Conservation (phyloP, 2,888 invertebrate species). For the Cabera pusaria region DNA sequence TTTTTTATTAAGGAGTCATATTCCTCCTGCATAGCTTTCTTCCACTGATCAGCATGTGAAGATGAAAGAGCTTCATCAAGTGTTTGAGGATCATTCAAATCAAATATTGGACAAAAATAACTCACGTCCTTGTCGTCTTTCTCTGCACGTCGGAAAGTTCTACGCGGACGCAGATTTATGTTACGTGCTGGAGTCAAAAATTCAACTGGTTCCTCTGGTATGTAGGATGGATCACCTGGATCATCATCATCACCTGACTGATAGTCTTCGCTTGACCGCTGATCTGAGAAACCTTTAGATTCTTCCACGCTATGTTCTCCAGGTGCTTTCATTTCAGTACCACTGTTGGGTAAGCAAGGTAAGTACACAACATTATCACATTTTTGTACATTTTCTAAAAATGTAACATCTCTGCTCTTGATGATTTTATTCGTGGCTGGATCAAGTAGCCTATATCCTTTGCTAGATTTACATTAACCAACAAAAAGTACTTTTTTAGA, state of each 20-base stretch:
- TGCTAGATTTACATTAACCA: slow-evolving; percentile 5
- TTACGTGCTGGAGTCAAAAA: too few species aligned
- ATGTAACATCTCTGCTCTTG: slow-evolving; percentile 23
- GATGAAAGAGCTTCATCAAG: slow-evolving; percentile 23
- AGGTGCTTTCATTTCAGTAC: too few species aligned
- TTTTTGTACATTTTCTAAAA: slow-evolving; percentile 15
- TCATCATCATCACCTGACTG: too few species aligned
- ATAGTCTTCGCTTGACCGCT: too few species aligned
- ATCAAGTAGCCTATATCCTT: slow-evolving; percentile 5
- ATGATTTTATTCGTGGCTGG: slow-evolving; percentile 12
- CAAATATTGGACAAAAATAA: slow-evolving; percentile 19
- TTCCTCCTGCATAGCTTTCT: slow-evolving; percentile 7
- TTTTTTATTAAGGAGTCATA: slow-evolving; percentile 21
- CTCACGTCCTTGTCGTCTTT: slow-evolving; percentile 9
- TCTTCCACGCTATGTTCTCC: too few species aligned
- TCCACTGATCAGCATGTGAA: slow-evolving; percentile 21
- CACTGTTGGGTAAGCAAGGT: too few species aligned
- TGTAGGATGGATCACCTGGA: too few species aligned
- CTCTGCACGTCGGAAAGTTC: too few species aligned
- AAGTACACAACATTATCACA: not conserved
- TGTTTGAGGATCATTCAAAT: slow-evolving; percentile 21
- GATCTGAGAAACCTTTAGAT: too few species aligned
- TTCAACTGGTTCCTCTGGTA: too few species aligned
- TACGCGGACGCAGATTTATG: too few species aligned
- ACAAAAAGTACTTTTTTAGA: not conserved